Conservation (phyloP, 2,888 invertebrate genomes). For the Pammene fasciana region DNA sequence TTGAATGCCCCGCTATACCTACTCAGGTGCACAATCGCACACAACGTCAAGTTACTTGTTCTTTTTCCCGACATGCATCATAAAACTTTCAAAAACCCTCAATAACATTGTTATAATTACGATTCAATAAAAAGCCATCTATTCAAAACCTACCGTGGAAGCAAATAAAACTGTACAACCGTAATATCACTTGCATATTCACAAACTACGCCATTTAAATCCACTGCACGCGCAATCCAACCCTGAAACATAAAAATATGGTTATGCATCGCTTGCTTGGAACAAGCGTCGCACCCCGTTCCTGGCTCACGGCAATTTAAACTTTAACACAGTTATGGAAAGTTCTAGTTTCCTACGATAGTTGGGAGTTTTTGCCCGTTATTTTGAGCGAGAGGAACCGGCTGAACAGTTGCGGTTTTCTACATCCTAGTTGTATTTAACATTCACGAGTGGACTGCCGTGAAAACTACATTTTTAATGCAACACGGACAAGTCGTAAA, state of each 20-base stretch:
- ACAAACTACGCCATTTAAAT: constrained; percentile 62
- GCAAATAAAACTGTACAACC: constrained; percentile 58
- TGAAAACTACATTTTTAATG: constrained; percentile 56
- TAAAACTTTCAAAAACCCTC: constrained; percentile 7
- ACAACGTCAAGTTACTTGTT: neutral
- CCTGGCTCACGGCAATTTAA: constrained; percentile 11
- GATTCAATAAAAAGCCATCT: constrained; percentile 36
- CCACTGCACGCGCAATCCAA: constrained; percentile 63
- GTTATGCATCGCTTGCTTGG: constrained; percentile 51
- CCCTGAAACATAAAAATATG: constrained; percentile 59
- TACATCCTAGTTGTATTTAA: constrained; percentile 46
- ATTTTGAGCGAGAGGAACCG: constrained; percentile 41
- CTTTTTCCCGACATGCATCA: neutral
- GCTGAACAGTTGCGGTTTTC: constrained; percentile 40
- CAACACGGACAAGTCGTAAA: constrained; percentile 23
- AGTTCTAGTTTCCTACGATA: constrained; percentile 13
- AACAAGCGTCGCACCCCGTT: constrained; percentile 34
- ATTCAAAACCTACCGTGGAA: constrained; percentile 45
- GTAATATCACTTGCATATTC: constrained; percentile 57
- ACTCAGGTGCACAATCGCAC: neutral
- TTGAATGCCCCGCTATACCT: too few species aligned
- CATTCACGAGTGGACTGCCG: constrained; percentile 49
- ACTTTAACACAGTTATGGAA: constrained; percentile 32
- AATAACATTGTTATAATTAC: constrained; percentile 27
- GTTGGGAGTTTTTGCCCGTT: constrained; percentile 41